Base-by-base conservation (phyloP, 2,797 vertebrate species). In the Lepus oiostolus region DNA sequence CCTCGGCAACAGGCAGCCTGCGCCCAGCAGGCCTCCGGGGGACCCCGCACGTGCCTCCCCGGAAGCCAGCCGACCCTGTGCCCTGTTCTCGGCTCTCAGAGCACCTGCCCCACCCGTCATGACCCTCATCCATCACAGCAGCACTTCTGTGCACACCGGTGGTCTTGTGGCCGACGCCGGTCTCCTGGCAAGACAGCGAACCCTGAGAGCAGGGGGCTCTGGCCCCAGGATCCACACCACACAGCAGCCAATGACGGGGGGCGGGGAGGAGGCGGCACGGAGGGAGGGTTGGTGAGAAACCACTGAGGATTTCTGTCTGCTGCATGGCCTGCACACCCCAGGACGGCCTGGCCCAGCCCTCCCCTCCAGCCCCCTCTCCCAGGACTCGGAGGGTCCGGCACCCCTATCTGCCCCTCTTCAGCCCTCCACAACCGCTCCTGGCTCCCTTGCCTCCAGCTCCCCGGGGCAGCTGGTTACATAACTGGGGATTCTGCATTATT, bases 401-500 rank as follows among this genome's bases (percentile, higher is more conserved):
- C 13, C 65, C 4, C 4, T 11, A 35, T 9, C 62, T 21, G 0
- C 70, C 52, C 81, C 42, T 28, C 77, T 22, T 89, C 83, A 88
- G 80, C 89, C 92, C 28, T 2, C 38, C 80, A 50, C 4, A 96
- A 50, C 54, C 24, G 52, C 58, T 89, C 70, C 63, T 93, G 47
- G 89, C 70, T 88, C 62, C 72, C 38, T 82, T 76, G n/a, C n/a
- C 70, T 71, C 65, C 12, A 71, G 81, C 74, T 96, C 90, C 85
- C 81, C 2, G 28, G 95, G 95, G 83, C 93, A 95, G 96, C 72
- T 67, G 42, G 67, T 97, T 97, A 96, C 30, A 90, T 97, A 97
- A 97, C 93, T 93, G 83, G 90, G 72, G 83, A 90, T 85, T 86
- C 97, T 97, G 97, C 97, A 97, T 97, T 96, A 97, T 97, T 97